phyloP scores from a whole-genome alignment of 2,113 vertebrate species.

The Pogona vitticeps region DNA sequence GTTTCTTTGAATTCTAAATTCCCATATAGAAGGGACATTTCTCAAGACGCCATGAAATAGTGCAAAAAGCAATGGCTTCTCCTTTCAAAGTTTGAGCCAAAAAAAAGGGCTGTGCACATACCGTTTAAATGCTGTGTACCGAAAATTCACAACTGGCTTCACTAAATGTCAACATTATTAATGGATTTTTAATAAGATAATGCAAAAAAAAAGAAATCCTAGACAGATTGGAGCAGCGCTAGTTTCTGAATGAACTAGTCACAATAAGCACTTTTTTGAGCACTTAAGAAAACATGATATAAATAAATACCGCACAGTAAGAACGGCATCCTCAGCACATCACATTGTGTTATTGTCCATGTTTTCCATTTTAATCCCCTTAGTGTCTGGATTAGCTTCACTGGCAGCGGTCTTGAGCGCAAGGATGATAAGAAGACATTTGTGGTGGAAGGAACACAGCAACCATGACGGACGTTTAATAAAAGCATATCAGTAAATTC shows the following conservation, averaged over 20 bases:
- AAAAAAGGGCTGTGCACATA: not conserved
- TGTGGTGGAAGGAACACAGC: not conserved
- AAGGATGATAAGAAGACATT: not conserved
- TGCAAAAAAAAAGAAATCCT: not conserved
- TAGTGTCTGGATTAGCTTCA: constrained; percentile 4
- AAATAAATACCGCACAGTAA: not conserved
- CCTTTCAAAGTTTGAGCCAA: not conserved
- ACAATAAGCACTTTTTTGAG: not conserved
- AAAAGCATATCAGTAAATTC: not conserved
- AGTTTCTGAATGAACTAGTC: not conserved
- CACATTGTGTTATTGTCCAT: not conserved
- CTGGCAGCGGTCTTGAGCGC: not conserved
- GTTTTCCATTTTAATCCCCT: not conserved
- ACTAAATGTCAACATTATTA: not conserved
- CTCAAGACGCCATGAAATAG: too few relatives aligned
- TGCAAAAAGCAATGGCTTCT: not conserved
- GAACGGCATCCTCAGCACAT: not conserved
- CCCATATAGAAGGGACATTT: too few relatives aligned
- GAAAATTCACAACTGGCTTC: not conserved
- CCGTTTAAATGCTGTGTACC: not conserved
- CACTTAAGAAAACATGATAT: not conserved
- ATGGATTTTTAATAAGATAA: not conserved
- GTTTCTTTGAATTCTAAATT: not conserved
- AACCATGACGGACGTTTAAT: not conserved
- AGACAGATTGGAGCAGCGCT: not conserved